Percentiles rank a stretch among this genome's conserved stretches.
phyloP scores from a whole-genome alignment of 2,113 vertebrate genomes.

The Psophia crepitans region DNA sequence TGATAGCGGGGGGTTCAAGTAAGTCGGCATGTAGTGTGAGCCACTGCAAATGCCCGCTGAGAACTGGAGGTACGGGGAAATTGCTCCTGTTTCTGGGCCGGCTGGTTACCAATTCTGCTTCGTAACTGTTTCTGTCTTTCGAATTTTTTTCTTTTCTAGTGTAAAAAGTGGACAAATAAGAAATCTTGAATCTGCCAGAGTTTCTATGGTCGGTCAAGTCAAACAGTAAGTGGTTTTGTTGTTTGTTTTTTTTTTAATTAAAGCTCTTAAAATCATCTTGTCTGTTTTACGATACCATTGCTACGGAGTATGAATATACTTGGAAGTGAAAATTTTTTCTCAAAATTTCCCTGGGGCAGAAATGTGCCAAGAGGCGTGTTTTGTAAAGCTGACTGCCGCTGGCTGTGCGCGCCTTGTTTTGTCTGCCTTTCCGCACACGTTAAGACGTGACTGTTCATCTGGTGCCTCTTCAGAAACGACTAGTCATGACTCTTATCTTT shows the following conservation, averaged over 20 bases:
- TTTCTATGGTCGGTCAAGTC: conserved; percentile 97
- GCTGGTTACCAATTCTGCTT: neutral
- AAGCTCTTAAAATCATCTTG: neutral
- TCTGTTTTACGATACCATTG: neutral
- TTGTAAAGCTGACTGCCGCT: neutral
- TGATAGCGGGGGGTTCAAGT: fast-evolving
- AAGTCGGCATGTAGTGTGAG: fast-evolving
- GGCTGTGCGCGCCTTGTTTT: neutral
- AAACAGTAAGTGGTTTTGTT: conserved; percentile 83
- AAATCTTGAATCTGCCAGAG: conserved; percentile 92
- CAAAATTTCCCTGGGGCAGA: neutral
- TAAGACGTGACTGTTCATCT: neutral
- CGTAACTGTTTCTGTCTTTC: neutral
- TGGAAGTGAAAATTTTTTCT: neutral
- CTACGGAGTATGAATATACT: too few relatives aligned
- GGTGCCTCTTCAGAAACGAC: neutral
- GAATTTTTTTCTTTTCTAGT: conserved; percentile 59
- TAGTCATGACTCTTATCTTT: neutral
- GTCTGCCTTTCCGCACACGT: neutral
- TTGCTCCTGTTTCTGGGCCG: neutral
- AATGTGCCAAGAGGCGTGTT: neutral
- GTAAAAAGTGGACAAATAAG: conserved; percentile 98
- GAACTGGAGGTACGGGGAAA: neutral
- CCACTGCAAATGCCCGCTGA: neutral
- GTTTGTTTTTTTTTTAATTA: neutral